Conservation (phyloP, 2,888 invertebrate species). For the Leptinotarsa haldemani region DNA sequence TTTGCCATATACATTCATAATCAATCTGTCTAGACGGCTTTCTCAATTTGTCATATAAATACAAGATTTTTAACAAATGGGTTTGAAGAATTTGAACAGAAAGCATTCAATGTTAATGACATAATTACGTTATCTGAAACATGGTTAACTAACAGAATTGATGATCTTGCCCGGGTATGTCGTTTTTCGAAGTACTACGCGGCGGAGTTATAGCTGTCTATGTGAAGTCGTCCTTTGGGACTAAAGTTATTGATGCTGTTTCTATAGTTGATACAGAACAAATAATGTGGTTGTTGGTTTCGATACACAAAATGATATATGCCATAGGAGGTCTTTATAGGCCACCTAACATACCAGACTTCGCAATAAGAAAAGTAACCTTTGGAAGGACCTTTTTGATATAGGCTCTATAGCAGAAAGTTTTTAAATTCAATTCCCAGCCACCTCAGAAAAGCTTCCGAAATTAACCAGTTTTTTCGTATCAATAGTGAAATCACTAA, state of each 20-base stretch:
- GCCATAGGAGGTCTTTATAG: neutral
- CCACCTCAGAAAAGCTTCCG: neutral
- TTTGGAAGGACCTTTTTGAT: neutral
- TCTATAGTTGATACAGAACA: neutral
- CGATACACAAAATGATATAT: neutral
- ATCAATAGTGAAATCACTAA: too few relatives aligned
- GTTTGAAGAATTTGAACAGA: too few relatives aligned
- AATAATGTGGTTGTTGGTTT: neutral
- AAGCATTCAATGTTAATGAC: too few relatives aligned
- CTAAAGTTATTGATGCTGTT: neutral
- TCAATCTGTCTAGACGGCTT: neutral
- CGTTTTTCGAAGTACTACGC: neutral
- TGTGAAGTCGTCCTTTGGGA: neutral
- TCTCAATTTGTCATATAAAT: too few relatives aligned
- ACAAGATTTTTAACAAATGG: too few relatives aligned
- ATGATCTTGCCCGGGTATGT: neutral
- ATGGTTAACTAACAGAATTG: too few relatives aligned
- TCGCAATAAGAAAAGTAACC: neutral
- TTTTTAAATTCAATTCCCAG: neutral
- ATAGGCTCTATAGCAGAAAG: neutral
- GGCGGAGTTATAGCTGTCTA: slow-evolving; percentile 4
- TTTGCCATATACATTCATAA: neutral
- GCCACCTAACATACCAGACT: neutral
- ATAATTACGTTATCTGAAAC: too few relatives aligned
- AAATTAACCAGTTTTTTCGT: too few relatives aligned